These are phyloP conservation scores for Oscheius myriophilus DNA, from an alignment of 2,888 invertebrate genomes.

Conservation along the genomic window DNA sequence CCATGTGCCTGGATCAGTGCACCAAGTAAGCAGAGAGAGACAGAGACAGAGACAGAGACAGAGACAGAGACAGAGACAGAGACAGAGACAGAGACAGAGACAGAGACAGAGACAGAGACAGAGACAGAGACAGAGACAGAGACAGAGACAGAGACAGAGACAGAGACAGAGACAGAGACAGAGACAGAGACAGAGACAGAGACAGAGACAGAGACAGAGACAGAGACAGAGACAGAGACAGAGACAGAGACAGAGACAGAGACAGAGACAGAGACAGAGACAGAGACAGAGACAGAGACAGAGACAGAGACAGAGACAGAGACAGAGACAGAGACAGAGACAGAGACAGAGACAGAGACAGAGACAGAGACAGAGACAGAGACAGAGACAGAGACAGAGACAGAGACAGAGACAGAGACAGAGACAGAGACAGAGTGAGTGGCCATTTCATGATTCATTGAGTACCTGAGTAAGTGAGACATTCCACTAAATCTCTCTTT, in stretches of 20 bases:
- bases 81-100: constrained; percentile 14
- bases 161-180: background rate
- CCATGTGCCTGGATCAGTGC: constrained; percentile 70
- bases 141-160: too few species aligned
- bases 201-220: constrained; percentile 14
- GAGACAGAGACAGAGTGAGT: background rate
- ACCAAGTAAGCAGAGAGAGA: constrained; percentile 54
- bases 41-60: background rate
- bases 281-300: background rate
- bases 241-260: constrained; percentile 15
- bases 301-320: background rate
- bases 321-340: constrained; percentile 1
- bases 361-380: background rate
- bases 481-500: constrained; percentile 14
- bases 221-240: constrained; percentile 5
- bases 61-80: background rate
- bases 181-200: background rate
- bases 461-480: background rate
- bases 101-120: background rate
- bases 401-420: constrained; percentile 10
- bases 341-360: constrained; percentile 1
- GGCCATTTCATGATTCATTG: too few species aligned
- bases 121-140: background rate
- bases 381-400: background rate
- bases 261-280: constrained; percentile 1